Base-by-base conservation (phyloP, 2,113 vertebrate species). In the Poeciliopsis prolifica region DNA sequence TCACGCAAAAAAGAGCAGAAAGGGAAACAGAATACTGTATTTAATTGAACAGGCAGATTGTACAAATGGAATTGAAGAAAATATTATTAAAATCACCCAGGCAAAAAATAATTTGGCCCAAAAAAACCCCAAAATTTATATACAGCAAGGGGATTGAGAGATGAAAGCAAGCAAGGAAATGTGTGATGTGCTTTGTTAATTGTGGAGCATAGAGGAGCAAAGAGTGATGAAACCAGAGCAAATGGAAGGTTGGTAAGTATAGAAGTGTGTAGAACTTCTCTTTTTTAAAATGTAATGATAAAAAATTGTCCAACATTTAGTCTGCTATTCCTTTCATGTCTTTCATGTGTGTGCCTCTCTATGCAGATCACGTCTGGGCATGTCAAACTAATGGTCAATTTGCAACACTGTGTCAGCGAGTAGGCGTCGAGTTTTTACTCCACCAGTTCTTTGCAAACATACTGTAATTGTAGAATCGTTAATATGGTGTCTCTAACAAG, bases 311-410 rank as follows among this genome's bases (percentile, higher is more conserved):
- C 24, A 58, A 24, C 68, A 73, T 66, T 65, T 65, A 81, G 61
- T 74, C 35, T 14, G 58, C 61, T 76, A 15, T 80, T 86, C 29
- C 24, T 65, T 28, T 75, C 33, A 64, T 83, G 81, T 81, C 64
- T 83, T 77, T 82, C 33, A 80, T 75, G 68, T 62, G 75, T 51
- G 10, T 65, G 61, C 71, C 33, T 61, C 51, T 62, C 37, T 61
- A 68, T 77, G 76, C 67, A 78, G 37, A 87, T 68, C 40, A 74
- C 33, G 28, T 28, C 67, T 77, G 68, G 35, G 62, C 63, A 61
- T 28, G 44, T 72, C 71, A 83, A 79, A 72, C 61, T 77, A 84
- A 89, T 76, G 72, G 85, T 88, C 84, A 83, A 26, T 90, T 87
- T 81, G 74, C 70, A 68, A 44, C 58, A 51, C 66, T 70, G 78